Conservation (phyloP, 2,888 invertebrate genomes). For the Volucella inflata region DNA sequence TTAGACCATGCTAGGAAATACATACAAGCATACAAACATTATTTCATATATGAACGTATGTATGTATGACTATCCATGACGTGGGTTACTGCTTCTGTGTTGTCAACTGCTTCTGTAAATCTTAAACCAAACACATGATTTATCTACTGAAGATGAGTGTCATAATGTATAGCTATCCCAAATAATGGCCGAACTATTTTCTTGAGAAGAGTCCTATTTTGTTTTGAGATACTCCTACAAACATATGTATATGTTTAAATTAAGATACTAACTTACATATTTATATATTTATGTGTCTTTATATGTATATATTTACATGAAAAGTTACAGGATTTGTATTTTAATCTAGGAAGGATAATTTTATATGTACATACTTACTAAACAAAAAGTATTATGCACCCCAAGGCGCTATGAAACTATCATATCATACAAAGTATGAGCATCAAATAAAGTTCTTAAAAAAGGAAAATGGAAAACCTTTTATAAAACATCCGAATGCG, state of each 20-base stretch:
- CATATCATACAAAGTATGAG: constrained; percentile 6
- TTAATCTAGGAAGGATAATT: constrained; percentile 3
- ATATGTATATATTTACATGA: background rate
- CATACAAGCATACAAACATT: too few species aligned
- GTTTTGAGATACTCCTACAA: background rate
- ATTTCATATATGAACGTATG: too few species aligned
- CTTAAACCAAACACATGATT: constrained; percentile 13
- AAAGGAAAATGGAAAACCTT: too few species aligned
- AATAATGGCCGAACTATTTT: background rate
- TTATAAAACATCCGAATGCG: too few species aligned
- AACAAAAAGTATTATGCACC: background rate
- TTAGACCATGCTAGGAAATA: constrained; percentile 16
- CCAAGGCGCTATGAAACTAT: constrained; percentile 5
- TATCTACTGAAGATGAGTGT: constrained; percentile 38
- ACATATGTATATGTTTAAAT: too few species aligned
- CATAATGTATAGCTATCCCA: constrained; percentile 19
- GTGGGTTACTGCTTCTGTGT: background rate
- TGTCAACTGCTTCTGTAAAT: constrained; percentile 16
- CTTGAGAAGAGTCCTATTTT: background rate
- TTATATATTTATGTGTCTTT: too few species aligned
- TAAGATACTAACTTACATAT: too few species aligned
- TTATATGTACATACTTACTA: background rate
- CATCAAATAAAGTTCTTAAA: constrained; percentile 8
- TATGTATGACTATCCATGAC: too few species aligned
- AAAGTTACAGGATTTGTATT: constrained; percentile 25